Base-by-base conservation (phyloP, 1,140 invertebrate genomes). In the Euschistus heros region DNA sequence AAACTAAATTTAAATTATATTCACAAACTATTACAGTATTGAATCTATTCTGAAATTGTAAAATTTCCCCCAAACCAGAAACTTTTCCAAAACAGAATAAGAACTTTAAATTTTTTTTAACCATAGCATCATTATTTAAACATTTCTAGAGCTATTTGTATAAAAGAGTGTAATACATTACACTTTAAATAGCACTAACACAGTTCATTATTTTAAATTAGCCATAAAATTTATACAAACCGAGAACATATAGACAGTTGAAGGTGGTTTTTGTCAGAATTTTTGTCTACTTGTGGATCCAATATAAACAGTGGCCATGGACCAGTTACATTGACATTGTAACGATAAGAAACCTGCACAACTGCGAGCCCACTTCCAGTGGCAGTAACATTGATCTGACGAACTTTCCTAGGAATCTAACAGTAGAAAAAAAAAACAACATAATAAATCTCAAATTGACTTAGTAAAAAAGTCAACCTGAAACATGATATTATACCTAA, bases 221-320 rank as follows among this genome's bases (percentile, higher is more conserved):
- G 13, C 6, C 33, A 37, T 6, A 37, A 10, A 37, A 37, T 37
- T 10, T 6, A 37, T 37, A 13, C 33, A 37, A 1, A 89, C 87
- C 84, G 85, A 67, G 85, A 86, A 72, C 93, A 97, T 67, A 94
- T 82, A 17, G 91, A 91, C 0, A 97, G 77, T 73, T 92, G 87
- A 55, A 97, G 77, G 69, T 91, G 86, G 73, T 93, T 84, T 13
- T 81, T 78, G 69, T 90, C 88, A 0, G 91, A 92, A 69, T 87
- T 89, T 69, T 86, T 86, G 74, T 93, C 89, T 2, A 95, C 84
- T 68, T 93, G 85, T 14, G 91, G 92, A 77, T 94, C 92, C 5
- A 96, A 78, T 7, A 85, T 88, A 75, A 94, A 97, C 20, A 92
- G 78, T 2, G 93, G 92, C 83, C 88, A 91, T 18, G 91, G 86